Conservation (phyloP, 2,888 invertebrate genomes). For the Xestia xanthographa region DNA sequence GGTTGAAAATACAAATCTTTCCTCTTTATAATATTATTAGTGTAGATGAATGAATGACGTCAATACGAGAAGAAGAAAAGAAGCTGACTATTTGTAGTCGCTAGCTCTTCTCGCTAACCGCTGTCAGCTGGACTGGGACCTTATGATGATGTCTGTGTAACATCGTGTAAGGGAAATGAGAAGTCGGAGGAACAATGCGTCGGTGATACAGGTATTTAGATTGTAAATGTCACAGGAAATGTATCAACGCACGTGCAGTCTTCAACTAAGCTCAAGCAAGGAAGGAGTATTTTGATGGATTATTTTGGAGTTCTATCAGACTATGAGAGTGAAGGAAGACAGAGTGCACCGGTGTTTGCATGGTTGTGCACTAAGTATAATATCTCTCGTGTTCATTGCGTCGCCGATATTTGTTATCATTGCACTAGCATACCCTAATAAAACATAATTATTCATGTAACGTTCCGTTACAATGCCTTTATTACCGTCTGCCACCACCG, state of each 20-base stretch:
- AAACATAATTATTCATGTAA: too few species aligned
- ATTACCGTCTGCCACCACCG: too few species aligned
- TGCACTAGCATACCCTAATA: too few species aligned
- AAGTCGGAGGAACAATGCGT: conserved; percentile 21
- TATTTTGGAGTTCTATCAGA: neutral
- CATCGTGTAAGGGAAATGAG: conserved; percentile 46
- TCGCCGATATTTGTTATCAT: too few species aligned
- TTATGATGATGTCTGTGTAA: conserved; percentile 18
- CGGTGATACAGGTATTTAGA: neutral
- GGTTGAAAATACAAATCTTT: too few species aligned
- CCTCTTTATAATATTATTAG: too few species aligned
- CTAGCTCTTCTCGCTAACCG: neutral
- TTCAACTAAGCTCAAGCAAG: neutral
- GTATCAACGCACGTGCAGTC: neutral
- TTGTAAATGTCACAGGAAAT: conserved; percentile 28
- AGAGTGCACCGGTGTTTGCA: neutral
- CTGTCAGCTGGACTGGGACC: neutral
- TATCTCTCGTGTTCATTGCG: too few species aligned
- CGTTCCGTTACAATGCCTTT: too few species aligned
- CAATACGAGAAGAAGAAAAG: neutral
- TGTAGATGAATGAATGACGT: neutral
- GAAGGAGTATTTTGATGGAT: neutral
- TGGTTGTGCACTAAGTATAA: too few species aligned
- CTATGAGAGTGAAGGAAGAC: neutral
- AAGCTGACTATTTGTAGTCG: neutral